phyloP scores from a whole-genome alignment of 1,140 invertebrate species.

The Drosophila asahinai region DNA sequence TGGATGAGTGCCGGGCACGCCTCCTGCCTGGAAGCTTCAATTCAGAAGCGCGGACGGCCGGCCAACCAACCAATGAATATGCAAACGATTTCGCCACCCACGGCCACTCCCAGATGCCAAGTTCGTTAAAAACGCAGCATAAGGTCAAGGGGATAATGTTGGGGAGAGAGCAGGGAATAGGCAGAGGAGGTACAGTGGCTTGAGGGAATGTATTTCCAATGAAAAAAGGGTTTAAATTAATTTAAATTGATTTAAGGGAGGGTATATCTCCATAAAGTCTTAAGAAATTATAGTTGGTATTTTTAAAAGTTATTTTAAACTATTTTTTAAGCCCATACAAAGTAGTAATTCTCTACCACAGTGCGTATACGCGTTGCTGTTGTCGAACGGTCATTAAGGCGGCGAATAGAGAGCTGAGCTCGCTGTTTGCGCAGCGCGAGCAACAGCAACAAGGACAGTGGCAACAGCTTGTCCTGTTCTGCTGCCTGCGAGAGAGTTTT shows the following conservation, averaged over 20 bases:
- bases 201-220: no score
- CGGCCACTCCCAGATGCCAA: constrained; percentile 28
- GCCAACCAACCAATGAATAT: constrained; percentile 79
- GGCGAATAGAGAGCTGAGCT: constrained; percentile 37
- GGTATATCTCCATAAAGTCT: no score
- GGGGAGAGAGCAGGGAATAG: background rate
- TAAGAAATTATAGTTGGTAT: background rate
- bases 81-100: constrained; percentile 57
- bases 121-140: constrained; percentile 67
- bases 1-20: constrained; percentile 36
- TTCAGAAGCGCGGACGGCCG: constrained; percentile 8
- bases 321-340: background rate
- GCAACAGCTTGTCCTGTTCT: constrained; percentile 43
- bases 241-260: background rate
- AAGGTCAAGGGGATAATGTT: constrained; percentile 61
- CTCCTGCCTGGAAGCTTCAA: constrained; percentile 6
- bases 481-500: constrained; percentile 12
- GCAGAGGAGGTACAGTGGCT: constrained; percentile 8
- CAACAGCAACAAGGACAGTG: constrained; percentile 23
- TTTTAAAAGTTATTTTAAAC: background rate
- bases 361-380: constrained; percentile 31
- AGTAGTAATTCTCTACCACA: background rate
- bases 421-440: constrained; percentile 53
- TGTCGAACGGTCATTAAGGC: constrained; percentile 72
- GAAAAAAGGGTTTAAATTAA: background rate